Conservation (phyloP, 2,888 invertebrate species). For the Torymus aiolomorphi region DNA sequence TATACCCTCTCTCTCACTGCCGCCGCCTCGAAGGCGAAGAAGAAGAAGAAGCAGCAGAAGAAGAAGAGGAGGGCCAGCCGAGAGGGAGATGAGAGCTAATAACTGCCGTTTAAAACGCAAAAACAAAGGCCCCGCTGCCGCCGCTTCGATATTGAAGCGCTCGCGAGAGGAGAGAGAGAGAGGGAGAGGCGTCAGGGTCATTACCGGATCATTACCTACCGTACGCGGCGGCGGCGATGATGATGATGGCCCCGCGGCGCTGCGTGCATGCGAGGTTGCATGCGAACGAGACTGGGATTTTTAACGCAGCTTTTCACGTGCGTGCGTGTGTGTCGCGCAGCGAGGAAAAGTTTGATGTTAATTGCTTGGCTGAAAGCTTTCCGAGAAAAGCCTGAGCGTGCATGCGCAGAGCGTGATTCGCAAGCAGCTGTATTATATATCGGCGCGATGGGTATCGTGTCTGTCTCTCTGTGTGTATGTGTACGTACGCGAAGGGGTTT, state of each 20-base stretch:
- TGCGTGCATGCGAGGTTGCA: no score
- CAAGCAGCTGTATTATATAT: no score
- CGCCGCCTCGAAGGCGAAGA: constrained; percentile 10
- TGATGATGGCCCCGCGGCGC: constrained; percentile 58
- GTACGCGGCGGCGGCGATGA: constrained; percentile 55
- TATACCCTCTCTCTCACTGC: no score
- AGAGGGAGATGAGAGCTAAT: constrained; percentile 64
- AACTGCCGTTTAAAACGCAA: constrained; percentile 73
- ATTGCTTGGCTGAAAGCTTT: constrained; percentile 36
- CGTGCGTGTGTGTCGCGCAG: background rate
- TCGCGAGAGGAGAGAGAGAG: constrained; percentile 62
- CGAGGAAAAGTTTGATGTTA: constrained; percentile 1
- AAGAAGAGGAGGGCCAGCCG: constrained; percentile 35
- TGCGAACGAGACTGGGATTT: background rate
- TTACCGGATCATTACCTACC: constrained; percentile 75
- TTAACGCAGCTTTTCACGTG: background rate
- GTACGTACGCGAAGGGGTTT: background rate
- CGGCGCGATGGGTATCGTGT: no score
- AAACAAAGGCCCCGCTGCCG: constrained; percentile 66
- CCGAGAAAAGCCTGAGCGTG: constrained; percentile 15
- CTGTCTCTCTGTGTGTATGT: no score
- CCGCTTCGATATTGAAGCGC: constrained; percentile 59
- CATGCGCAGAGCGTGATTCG: no score
- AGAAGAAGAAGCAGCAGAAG: constrained; percentile 39
- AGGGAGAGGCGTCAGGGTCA: constrained; percentile 71